Evolutionary conservation across 2,888 invertebrate species (phyloP).

Genomic region (Venusia cambrica): DNA sequence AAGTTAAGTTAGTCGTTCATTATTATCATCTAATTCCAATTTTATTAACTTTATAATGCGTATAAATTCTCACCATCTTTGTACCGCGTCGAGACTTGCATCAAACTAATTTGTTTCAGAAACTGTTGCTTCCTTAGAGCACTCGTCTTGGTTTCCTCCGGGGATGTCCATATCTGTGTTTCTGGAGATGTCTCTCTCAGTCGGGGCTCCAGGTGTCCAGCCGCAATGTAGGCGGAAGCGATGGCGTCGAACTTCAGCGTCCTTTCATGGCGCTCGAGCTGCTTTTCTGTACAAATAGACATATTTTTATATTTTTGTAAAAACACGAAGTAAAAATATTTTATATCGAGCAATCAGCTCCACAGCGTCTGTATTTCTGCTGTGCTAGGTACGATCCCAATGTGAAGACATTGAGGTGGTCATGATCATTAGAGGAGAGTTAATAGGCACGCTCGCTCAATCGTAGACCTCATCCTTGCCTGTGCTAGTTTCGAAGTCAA

Average conservation of each 20-base stretch:
- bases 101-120: constrained; percentile 79
- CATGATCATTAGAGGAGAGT: too few relatives aligned
- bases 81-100: constrained; percentile 72
- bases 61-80: constrained; percentile 77
- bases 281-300: constrained; percentile 73
- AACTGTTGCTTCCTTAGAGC: constrained; percentile 80
- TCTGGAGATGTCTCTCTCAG: constrained; percentile 28
- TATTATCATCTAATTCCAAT: too few relatives aligned
- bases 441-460: too few relatives aligned
- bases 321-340: too few relatives aligned
- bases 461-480: too few relatives aligned
- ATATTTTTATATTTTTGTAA: too few relatives aligned
- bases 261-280: constrained; percentile 82
- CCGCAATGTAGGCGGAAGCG: constrained; percentile 70
- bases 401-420: too few relatives aligned
- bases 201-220: constrained; percentile 54
- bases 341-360: too few relatives aligned
- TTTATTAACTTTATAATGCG: neutral
- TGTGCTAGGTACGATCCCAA: too few relatives aligned
- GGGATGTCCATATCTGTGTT: neutral
- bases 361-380: too few relatives aligned
- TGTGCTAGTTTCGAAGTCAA: too few relatives aligned
- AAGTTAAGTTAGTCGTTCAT: too few relatives aligned
- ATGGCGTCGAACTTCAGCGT: constrained; percentile 73
- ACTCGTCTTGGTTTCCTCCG: constrained; percentile 30